These are phyloP conservation scores for mouse (Mus musculus) DNA, from an alignment of 2,113 vertebrate genomes.

Conservation along the genomic window GRCm39 chr5:42267001-42267500, in stretches of 20 bases:
- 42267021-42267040: background rate
- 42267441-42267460: background rate
- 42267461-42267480: background rate
- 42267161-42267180: conserved; percentile 81
- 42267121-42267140: conserved; percentile 70
- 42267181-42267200: conserved; percentile 78
- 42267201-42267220: conserved; percentile 79
- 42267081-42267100: conserved; percentile 60
- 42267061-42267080: conserved; percentile 63
- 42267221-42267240: conserved; percentile 82
- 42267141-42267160: conserved; percentile 70
- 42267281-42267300: conserved; percentile 79
- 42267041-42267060: background rate
- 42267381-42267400: background rate
- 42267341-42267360: conserved; percentile 10
- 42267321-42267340: background rate
- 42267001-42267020: background rate
- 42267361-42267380: background rate
- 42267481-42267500: background rate
- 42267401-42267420: background rate
- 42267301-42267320: conserved; percentile 62
- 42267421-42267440: background rate
- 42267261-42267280: conserved; percentile 75
- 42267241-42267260: conserved; percentile 75
- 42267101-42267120: conserved; percentile 56